Evolutionary conservation across 2,888 invertebrate genomes (phyloP), one percentile per base, ranked within the genome.

Genomic region (Trisateles emortualis): DNA sequence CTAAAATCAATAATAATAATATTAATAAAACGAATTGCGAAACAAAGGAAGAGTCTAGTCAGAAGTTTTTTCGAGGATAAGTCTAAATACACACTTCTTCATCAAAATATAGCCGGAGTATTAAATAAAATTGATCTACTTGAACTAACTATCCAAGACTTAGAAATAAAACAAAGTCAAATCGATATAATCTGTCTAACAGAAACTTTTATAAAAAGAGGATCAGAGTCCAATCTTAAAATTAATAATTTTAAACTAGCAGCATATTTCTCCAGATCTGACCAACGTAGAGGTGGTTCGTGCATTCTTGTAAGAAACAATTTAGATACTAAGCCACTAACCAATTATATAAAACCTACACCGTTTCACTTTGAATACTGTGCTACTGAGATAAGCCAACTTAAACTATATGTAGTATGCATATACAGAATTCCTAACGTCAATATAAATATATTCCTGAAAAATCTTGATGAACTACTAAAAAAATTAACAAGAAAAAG

Each of bases 401-500:
- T 42, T 2, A 42, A 42, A 5, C 10, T 42, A 5, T 30, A 17
- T 17, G 19, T 42, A 2, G 8, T 30, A 30, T 42, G 32, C 5
- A 42, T 42, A 3, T 42, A 42, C 11, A 32, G 42, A 11, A 19
- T 42, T 5, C 42, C 42, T n/a, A 42, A 42, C 17, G 1, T 5
- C 10, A 42, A 42, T 42, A 17, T 19, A n/a, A 1, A 3, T 3
- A 11, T 32, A 6, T 42, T 42, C 9, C 11, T 32, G n/a, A 9
- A 42, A 42, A 16, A 10, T 6, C 19, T 42, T 3, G 42, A 32
- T 6, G 11, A 30, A 32, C 17, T 42, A n/a, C 6, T 32, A 17
- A 30, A n/a, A 0, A 32, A 32, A 32, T 4, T 30, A 14, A 1
- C n/a, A 6, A 32, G 4, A n/a, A 32, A 42, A 42, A 10, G 2